Evolutionary conservation across 2,888 invertebrate species (phyloP).

Genomic region (Galeopsomyia nigrocyanea): DNA sequence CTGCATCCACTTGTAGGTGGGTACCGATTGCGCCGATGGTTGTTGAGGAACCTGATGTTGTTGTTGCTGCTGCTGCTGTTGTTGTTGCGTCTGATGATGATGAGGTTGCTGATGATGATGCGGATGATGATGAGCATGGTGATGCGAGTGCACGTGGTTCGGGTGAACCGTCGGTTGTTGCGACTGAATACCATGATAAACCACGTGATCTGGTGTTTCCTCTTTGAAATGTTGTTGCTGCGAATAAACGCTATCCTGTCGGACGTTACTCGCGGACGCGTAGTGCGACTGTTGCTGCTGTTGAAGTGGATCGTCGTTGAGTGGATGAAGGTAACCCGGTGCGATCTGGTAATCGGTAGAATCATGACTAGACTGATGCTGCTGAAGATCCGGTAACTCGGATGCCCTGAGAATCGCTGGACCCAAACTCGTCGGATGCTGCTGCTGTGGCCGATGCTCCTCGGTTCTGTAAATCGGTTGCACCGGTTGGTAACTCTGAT

Average conservation of each 20-base stretch:
- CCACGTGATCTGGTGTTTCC: constrained; percentile 69
- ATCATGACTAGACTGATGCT: constrained; percentile 65
- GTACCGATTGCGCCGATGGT: constrained; percentile 76
- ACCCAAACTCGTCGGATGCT: constrained; percentile 66
- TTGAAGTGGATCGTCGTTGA: constrained; percentile 53
- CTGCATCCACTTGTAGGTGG: constrained; percentile 99
- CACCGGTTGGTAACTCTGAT: constrained; percentile 69
- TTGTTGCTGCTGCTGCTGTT: constrained; percentile 53
- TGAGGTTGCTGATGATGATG: constrained; percentile 51
- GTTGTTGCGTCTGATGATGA: constrained; percentile 59
- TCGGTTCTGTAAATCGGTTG: constrained; percentile 55
- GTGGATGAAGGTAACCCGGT: constrained; percentile 61
- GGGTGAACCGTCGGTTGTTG: constrained; percentile 56
- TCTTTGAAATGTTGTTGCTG: constrained; percentile 73
- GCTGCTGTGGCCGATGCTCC: constrained; percentile 58
- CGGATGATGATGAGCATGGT: constrained; percentile 51
- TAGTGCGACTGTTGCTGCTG: constrained; percentile 67
- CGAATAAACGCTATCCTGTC: constrained; percentile 73
- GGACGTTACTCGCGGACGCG: constrained; percentile 55
- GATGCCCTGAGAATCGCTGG: too few relatives aligned
- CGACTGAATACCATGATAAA: constrained; percentile 46
- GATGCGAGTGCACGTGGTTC: constrained; percentile 63
- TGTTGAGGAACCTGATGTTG: constrained; percentile 69
- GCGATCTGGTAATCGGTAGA: constrained; percentile 70
- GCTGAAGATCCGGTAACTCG: constrained; percentile 57